Conservation (phyloP, 2,888 invertebrate genomes). For the Dendrolimus pini region DNA sequence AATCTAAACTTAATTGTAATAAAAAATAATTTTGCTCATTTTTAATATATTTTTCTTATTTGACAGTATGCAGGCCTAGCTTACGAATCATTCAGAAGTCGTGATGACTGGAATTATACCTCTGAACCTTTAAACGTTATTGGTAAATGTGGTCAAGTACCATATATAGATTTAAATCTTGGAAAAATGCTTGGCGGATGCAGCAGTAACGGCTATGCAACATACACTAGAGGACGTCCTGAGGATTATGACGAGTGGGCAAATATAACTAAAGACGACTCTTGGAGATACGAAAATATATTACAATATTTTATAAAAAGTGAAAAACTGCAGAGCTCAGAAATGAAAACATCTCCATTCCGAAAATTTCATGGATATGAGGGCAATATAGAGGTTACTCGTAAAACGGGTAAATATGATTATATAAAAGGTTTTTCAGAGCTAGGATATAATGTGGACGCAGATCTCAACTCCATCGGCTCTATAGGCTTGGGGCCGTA, state of each 20-base stretch:
- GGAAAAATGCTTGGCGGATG: no score
- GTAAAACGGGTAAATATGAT: constrained; percentile 16
- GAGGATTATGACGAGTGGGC: constrained; percentile 76
- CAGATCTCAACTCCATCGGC: constrained; percentile 32
- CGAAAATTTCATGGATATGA: no score
- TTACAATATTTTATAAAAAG: constrained; percentile 25
- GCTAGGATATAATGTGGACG: constrained; percentile 39
- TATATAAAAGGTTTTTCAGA: constrained; percentile 42
- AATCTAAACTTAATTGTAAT: no score
- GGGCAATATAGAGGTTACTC: not conserved
- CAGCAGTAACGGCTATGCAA: no score
- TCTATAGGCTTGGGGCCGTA: constrained; percentile 30
- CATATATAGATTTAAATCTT: not conserved
- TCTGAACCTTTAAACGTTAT: not conserved
- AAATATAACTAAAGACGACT: constrained; percentile 53
- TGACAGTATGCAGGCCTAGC: no score
- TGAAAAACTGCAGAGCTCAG: constrained; percentile 2
- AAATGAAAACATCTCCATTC: no score
- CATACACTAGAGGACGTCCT: constrained; percentile 72
- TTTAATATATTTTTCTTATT: no score
- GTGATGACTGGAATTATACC: not conserved
- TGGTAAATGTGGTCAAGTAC: not conserved
- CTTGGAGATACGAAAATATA: constrained; percentile 65
- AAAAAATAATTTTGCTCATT: no score
- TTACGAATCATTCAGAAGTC: not conserved